Base-by-base conservation (phyloP, 2,888 invertebrate genomes). In the Cerceris rybyensis region DNA sequence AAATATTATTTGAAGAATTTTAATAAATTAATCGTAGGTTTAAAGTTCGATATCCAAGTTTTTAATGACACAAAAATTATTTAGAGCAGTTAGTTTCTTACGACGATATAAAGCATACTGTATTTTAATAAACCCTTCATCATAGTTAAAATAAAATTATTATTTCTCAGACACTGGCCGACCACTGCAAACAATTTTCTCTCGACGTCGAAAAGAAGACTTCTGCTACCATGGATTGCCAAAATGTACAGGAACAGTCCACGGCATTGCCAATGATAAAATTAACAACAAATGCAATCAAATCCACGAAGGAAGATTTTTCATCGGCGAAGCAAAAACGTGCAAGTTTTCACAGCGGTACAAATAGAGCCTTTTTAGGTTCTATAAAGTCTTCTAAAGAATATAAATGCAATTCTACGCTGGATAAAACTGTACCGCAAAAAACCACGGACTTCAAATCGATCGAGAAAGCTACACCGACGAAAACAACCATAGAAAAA, bases 261-360 rank as follows among this genome's bases (percentile, higher is more conserved):
- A 11, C 63, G 14, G 7, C 46, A 5, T 60, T 76, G 6, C 64
- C 78, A 8, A 55, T 39, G 43, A 59, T 69, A 6, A 81, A 67
- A 58, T n/a, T 16, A 46, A 28, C 63, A n/a, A 14, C 60, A 11
- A 13, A 70, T 11, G 8, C 17, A 13, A 5, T 16, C 0, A 79
- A 60, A 64, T 14, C 7, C 28, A 55, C 73, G 58, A 75, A 60
- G 11, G 80, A 83, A 14, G 80, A 86, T 58, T 72, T 80, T 17
- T 75, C 78, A 13, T 79, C 77, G 6, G 89, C 89, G 5, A 89
- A 79, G 50, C 69, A 88, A 7, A 91, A 89, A 68, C 88, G 92
- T 2, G 90, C 91, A 2, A 87, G 84, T 41, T 92, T 90, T 75
- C 89, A 86, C 8, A 90, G 87, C 54, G 82, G 89, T 0, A 78